Percentiles rank a stretch among this genome's conserved stretches.
phyloP scores from a whole-genome alignment of 1,140 invertebrate genomes.

The Drosophila busckii region DNA sequence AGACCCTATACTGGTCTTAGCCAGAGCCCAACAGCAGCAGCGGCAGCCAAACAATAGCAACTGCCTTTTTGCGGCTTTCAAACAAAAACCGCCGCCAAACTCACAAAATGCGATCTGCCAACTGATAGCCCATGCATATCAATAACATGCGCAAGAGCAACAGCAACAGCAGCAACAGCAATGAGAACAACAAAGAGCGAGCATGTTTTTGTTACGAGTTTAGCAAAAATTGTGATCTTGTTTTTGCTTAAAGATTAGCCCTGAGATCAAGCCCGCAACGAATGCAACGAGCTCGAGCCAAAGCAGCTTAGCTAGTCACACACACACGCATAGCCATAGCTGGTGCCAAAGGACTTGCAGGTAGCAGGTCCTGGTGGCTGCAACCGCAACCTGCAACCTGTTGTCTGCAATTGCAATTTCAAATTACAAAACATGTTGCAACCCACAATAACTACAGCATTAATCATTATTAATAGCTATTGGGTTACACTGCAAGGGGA shows the following conservation, averaged over 20 bases:
- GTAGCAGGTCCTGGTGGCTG: conserved; percentile 37
- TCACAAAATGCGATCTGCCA: conserved; percentile 50
- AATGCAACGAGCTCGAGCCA: conserved; percentile 51
- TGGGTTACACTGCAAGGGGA: conserved; percentile 38
- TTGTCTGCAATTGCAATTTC: too few species aligned
- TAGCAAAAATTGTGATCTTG: conserved; percentile 70
- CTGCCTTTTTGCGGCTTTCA: conserved; percentile 68
- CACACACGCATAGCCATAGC: not conserved
- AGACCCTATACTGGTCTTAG: conserved; percentile 9
- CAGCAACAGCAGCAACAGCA: not conserved
- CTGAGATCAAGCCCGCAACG: conserved; percentile 44
- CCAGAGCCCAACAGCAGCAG: conserved; percentile 21
- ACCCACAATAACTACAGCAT: conserved; percentile 45
- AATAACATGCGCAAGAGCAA: conserved; percentile 47
- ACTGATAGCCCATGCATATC: conserved; percentile 52
- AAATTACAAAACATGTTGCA: conserved; percentile 72
- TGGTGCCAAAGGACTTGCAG: conserved; percentile 29
- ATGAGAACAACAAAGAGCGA: conserved; percentile 20
- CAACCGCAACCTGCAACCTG: conserved; percentile 30
- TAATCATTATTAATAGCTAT: conserved; percentile 72
- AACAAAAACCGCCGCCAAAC: conserved; percentile 47
- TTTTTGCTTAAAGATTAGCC: conserved; percentile 66
- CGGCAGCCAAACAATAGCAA: conserved; percentile 50
- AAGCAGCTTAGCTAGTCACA: conserved; percentile 58
- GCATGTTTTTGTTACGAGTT: conserved; percentile 49